A percentile compares a stretch with the other conserved stretches of the same genome.
phyloP scores from a whole-genome alignment of 2,888 invertebrate genomes.

The Idaea biselata region DNA sequence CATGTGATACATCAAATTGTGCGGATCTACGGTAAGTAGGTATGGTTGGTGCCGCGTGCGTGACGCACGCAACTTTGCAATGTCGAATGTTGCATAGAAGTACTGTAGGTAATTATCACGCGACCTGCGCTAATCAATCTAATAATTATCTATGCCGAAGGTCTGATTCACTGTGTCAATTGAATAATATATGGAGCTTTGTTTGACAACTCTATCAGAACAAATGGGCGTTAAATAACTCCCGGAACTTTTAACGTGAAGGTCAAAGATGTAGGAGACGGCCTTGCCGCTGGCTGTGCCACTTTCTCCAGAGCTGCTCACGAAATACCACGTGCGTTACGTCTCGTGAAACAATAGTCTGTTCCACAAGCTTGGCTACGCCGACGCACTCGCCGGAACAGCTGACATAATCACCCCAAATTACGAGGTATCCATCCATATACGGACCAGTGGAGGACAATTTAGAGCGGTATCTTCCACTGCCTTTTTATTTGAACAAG shows the following conservation, averaged over 20 bases:
- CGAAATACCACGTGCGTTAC: constrained; percentile 65
- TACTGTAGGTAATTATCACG: constrained; percentile 55
- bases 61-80: constrained; percentile 58
- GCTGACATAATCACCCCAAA: constrained; percentile 71
- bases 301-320: constrained; percentile 67
- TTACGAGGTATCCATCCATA: constrained; percentile 59
- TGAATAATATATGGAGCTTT: constrained; percentile 12
- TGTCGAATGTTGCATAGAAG: constrained; percentile 50
- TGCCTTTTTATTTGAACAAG: constrained; percentile 60
- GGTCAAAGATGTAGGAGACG: constrained; percentile 66
- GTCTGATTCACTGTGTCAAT: constrained; percentile 33
- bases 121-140: constrained; percentile 43
- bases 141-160: constrained; percentile 31
- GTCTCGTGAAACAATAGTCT: constrained; percentile 59
- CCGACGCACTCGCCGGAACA: constrained; percentile 62
- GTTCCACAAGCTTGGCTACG: constrained; percentile 55
- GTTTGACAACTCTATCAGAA: not conserved
- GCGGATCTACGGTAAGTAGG: constrained; percentile 51
- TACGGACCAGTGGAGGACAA: constrained; percentile 56
- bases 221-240: constrained; percentile 29
- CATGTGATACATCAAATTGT: constrained; percentile 40
- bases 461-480: constrained; percentile 55
- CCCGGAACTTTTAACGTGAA: constrained; percentile 65
- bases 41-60: constrained; percentile 55
- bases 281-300: constrained; percentile 75